Base-by-base conservation (phyloP, 2,113 vertebrate genomes). In the Cephalopholis sonnerati region DNA sequence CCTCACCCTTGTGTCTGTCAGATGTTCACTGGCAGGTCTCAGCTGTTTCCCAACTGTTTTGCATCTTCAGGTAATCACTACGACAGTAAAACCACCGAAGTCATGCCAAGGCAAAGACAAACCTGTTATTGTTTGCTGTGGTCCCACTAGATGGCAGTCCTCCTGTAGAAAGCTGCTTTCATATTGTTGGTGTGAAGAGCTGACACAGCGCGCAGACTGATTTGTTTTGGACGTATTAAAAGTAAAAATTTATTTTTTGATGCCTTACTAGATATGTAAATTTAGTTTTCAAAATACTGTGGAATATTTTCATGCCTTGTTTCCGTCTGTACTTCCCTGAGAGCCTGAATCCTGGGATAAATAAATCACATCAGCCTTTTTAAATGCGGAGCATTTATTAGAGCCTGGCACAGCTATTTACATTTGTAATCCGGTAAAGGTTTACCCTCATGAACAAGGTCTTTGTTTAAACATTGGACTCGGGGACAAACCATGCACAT, bases 71-170 rank as follows among this genome's bases (percentile, higher is more conserved):
- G 6, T 65, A 1, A 32, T 5, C 4, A 53, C 72, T 46, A 3
- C 61, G 25, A 36, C 15, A 64, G 25, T 66, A 54, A 82, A 68
- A 72, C 51, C 2, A 73, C 59, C 16, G 8, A 59, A 17, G 16
- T 51, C 66, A 50, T 54, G 44, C 59, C 1, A n/a, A 64, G 20
- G 15, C 3, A 61, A 50, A 41, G 9, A 24, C 3, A 29, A 53
- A 32, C 18, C 20, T 22, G 10, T 50, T 29, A 3, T 46, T 65
- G 27, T 71, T 72, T 51, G n/a, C 50, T 73, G 29, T 59, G 46
- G 32, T 3, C 9, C 83, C 91, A 88, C 90, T 84, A 88, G 92
- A 69, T 84, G 91, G 88, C 88, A 84, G 82, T 72, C 50, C 17
- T 32, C 50, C 25, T 51, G 66, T 50, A 39, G 17, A 59, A 27